Evolutionary conservation across 2,797 vertebrate genomes (phyloP), one percentile per base, ranked within the genome.

Genomic region (Acanthurus lineatus): DNA sequence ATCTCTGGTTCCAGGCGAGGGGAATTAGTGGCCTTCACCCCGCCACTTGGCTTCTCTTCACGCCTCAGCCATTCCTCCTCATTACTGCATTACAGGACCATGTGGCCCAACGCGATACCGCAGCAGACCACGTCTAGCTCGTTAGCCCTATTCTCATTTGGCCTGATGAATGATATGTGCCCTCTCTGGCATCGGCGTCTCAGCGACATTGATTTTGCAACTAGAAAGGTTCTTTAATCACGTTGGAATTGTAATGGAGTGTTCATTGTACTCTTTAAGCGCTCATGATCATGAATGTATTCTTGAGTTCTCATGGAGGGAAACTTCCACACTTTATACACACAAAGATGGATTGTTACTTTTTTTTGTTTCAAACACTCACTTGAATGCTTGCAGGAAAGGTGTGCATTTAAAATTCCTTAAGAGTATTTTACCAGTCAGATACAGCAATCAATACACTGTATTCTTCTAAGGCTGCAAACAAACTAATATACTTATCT

Each of bases 1-100:
- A 95, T 94, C 92, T 91, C 69, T 58, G 58, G 56, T 85, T 87
- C 83, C 92, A 94, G 93, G 86, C 47, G 79, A 90, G 72, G 73
- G 75, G 91, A 92, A 93, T 91, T 91, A 89, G 86, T 63, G 78
- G 90, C 86, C 88, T 83, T 90, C 76, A 81, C 81, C 79, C 73
- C 7, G 9, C 73, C 72, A 82, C 87, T 91, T 87, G 85, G 83
- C 82, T 83, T 83, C 74, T 84, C 79, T 83, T 85, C 81, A 83
- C 12, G 77, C 71, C 69, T 79, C 57, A 69, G 69, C 90, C 89
- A 90, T 91, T 89, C 83, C 86, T 93, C 88, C 81, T 91, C 89
- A 89, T 90, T 87, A 91, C 19, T 12, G 75, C 84, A 62, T 87
- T 73, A 76, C 69, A 73, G 86, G 75, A 81, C 87, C 81, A 79